Evolutionary conservation across 2,113 vertebrate species (phyloP).

Genomic region (Rhea pennata): DNA sequence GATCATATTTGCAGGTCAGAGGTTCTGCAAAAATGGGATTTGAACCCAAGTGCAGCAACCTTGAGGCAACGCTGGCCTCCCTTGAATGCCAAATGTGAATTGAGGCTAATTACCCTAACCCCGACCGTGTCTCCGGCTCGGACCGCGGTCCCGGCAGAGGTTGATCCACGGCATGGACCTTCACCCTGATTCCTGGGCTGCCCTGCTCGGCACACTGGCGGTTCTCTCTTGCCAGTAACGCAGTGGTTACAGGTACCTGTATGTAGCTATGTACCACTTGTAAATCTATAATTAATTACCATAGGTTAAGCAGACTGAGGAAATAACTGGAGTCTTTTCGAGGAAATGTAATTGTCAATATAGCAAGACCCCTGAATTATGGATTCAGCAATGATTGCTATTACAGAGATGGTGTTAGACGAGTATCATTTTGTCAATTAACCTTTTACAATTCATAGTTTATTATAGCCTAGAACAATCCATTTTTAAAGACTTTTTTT

Average conservation of each 20-base stretch:
- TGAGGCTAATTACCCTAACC: background rate
- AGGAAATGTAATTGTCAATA: conserved; percentile 58
- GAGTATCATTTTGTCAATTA: conserved; percentile 81
- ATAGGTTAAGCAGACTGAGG: conserved; percentile 21
- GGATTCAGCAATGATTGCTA: conserved; percentile 50
- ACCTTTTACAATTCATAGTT: conserved; percentile 74
- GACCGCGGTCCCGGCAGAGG: background rate
- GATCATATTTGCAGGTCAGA: conserved; percentile 40
- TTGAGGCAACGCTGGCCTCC: conserved; percentile 35
- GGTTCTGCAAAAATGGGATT: conserved; percentile 17
- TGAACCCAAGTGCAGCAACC: background rate
- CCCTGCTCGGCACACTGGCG: rapidly evolving
- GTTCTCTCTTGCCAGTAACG: background rate
- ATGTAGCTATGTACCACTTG: background rate
- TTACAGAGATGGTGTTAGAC: conserved; percentile 45
- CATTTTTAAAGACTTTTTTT: conserved; percentile 58
- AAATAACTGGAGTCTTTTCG: conserved; percentile 31
- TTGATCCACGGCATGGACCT: background rate
- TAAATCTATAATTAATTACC: conserved; percentile 50
- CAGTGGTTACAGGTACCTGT: background rate
- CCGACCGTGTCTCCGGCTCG: rapidly evolving
- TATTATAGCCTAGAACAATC: conserved; percentile 71
- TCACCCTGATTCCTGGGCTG: background rate
- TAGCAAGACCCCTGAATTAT: conserved; percentile 58
- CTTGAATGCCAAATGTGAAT: conserved; percentile 11